Evolutionary conservation across 2,888 invertebrate genomes (phyloP).

Genomic region (Meteorus colon): DNA sequence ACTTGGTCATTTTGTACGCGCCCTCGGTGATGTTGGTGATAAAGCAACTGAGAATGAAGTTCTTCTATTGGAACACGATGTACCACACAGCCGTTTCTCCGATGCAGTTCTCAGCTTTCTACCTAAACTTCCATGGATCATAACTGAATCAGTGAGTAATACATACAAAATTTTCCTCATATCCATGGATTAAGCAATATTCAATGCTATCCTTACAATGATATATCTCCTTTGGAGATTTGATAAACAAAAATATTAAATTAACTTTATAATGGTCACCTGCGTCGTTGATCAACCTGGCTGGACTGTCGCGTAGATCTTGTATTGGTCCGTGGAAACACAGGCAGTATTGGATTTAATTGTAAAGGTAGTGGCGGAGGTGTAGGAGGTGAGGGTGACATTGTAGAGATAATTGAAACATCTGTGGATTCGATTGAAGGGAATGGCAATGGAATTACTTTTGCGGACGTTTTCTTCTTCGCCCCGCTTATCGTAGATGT

Average conservation of each 20-base stretch:
- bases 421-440: slow-evolving; percentile 34
- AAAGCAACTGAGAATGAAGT: slow-evolving; percentile 98
- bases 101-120: slow-evolving; percentile 94
- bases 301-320: background rate
- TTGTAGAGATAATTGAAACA: slow-evolving; percentile 36
- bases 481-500: slow-evolving; percentile 7
- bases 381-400: slow-evolving; percentile 44
- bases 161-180: background rate
- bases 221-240: slow-evolving; percentile 10
- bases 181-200: background rate
- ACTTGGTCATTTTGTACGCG: slow-evolving; percentile 95
- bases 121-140: slow-evolving; percentile 91
- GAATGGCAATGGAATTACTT: slow-evolving; percentile 46
- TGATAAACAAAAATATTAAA: background rate
- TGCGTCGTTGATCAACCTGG: slow-evolving; percentile 10
- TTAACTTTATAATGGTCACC: slow-evolving; percentile 11
- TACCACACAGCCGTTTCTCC: slow-evolving; percentile 96
- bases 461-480: slow-evolving; percentile 21
- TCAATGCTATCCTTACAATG: background rate
- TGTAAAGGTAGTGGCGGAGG: slow-evolving; percentile 42
- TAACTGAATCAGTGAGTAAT: slow-evolving; percentile 83
- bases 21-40: slow-evolving; percentile 93
- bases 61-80: slow-evolving; percentile 95
- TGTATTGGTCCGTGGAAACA: slow-evolving; percentile 7
- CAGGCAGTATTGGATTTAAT: background rate